phyloP scores from a whole-genome alignment of 2,888 invertebrate species.

The Drosophila prolongata region DNA sequence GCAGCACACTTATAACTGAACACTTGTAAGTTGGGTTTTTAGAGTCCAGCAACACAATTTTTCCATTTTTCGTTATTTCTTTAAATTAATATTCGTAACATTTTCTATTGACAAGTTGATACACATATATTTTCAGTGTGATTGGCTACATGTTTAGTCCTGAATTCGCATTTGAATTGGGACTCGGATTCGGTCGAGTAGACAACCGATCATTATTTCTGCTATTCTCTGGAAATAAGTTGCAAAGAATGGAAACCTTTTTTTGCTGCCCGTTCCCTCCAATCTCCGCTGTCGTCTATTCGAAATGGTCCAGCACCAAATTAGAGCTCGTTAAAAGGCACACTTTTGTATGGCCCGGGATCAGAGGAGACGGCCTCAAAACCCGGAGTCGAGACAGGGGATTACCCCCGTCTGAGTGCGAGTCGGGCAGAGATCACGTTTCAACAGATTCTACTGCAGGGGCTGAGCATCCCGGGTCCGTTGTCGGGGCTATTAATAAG shows the following conservation, averaged over 20 bases:
- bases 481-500: slow-evolving; percentile 71
- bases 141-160: slow-evolving; percentile 16
- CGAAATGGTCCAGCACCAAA: slow-evolving; percentile 69
- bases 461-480: slow-evolving; percentile 27
- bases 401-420: slow-evolving; percentile 41
- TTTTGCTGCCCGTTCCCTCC: slow-evolving; percentile 21
- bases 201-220: slow-evolving; percentile 56
- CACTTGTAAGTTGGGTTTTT: too few relatives aligned
- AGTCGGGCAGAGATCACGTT: slow-evolving; percentile 60
- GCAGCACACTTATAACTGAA: too few relatives aligned
- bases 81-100: too few relatives aligned
- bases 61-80: too few relatives aligned
- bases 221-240: slow-evolving; percentile 59
- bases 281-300: slow-evolving; percentile 34
- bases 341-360: slow-evolving; percentile 58
- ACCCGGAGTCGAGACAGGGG: slow-evolving; percentile 40
- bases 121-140: slow-evolving; percentile 1
- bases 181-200: slow-evolving; percentile 55
- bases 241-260: slow-evolving; percentile 54
- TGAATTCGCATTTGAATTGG: slow-evolving; percentile 29
- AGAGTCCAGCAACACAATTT: too few relatives aligned
- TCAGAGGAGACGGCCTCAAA: slow-evolving; percentile 40
- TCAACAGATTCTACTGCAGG: slow-evolving; percentile 68
- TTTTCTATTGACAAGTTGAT: too few relatives aligned
- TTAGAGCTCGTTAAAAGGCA: slow-evolving; percentile 79